Percentiles rank a stretch among this genome's conserved stretches.
Conservation (phyloP, 2,888 invertebrate genomes). For the Diachrysia chrysitis region DNA sequence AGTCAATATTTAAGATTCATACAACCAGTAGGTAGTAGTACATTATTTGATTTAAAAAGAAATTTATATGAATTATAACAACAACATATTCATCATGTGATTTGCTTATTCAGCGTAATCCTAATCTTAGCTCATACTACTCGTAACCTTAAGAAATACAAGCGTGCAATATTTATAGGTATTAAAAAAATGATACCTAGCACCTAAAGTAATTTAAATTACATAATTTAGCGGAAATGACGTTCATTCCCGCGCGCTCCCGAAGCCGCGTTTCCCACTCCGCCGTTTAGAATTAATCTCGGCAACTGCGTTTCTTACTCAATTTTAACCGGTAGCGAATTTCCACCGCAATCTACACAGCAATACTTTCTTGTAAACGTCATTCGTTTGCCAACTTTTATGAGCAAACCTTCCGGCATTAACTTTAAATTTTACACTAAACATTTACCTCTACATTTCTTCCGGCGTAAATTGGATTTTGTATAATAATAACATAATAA, state of each 20-base stretch:
- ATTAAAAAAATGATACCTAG: no score
- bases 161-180: no score
- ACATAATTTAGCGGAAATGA: background rate
- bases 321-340: conserved; percentile 1
- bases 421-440: background rate
- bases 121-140: no score
- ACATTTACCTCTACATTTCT: conserved; percentile 29
- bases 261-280: background rate
- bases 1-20: no score
- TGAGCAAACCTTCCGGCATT: conserved; percentile 6
- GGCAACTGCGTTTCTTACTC: background rate
- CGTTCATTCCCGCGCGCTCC: background rate
- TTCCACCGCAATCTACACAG: background rate
- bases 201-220: background rate
- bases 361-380: background rate
- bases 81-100: no score
- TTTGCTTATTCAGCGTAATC: no score
- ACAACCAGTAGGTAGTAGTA: no score
- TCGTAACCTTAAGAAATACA: no score
- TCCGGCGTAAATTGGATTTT: conserved; percentile 34
- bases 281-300: conserved; percentile 3
- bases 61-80: no score
- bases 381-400: background rate
- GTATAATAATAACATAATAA: conserved; percentile 45
- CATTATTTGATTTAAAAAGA: no score